Evolutionary conservation across 2,888 invertebrate genomes (phyloP), one percentile per base, ranked within the genome.

Genomic region (Exephanes ischioxanthus): DNA sequence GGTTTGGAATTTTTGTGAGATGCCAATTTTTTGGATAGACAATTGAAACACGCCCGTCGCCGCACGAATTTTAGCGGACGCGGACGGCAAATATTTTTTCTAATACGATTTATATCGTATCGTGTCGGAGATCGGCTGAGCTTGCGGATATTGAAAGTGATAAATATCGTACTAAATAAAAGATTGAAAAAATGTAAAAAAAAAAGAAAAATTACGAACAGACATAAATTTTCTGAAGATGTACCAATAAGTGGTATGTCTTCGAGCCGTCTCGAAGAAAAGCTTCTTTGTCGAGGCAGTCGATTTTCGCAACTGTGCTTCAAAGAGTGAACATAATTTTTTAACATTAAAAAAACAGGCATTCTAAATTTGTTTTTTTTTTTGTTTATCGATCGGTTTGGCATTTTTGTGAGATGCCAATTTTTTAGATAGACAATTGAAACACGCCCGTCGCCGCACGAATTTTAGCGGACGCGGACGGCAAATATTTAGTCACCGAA

Each of bases 11-110:
- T 77, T 22, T 53, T 22, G 26, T 37, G 22, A 45, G 55, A 55
- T 26, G 55, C 30, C n/a, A 58, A 77, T 76, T 33, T 33, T 67
- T 37, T 37, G 67, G 48, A 48, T 30, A 63, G 30, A 14, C 51
- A 63, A 19, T 19, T 66, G 16, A 7, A 51, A 48, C 5, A 14
- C 68, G 19, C 6, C 7, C 26, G 26, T 19, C 22, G 26, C 26
- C 4, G 11, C 7, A 7, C 55, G 3, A 22, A 9, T 22, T 58
- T 58, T 58, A 6, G 19, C 0, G 14, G 45, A 26, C 26, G 16
- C 2, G 1, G 37, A 67, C 22, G 37, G 67, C 37, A 33, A 33
- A 37, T 77, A 16, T 19, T 66, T 37, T n/a, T 11, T 33, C 33
- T 19, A 76, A 51, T 5, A 19, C 45, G 48, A 51, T 19, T 3